These are phyloP conservation scores for Zosterops lateralis DNA, from an alignment of 2,113 vertebrate genomes.

Conservation along the genomic window DNA sequence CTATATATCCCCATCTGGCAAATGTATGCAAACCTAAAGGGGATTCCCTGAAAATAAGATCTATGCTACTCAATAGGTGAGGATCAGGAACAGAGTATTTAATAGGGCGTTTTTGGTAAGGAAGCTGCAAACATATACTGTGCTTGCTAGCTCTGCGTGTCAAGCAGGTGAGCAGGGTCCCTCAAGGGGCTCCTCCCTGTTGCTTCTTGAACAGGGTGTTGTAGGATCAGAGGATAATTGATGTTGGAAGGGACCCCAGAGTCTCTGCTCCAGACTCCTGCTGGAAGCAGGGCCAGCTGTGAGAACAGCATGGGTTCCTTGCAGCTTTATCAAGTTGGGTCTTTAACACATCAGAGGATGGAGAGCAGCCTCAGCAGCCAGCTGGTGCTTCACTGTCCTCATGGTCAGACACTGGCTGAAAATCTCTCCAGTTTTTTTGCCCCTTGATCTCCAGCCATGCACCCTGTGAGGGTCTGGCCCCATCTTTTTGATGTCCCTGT, in stretches of 20 bases:
- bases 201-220: background rate
- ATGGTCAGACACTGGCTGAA: background rate
- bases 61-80: background rate
- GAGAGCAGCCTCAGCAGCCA: background rate
- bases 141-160: background rate
- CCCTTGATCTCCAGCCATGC: background rate
- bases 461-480: background rate
- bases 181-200: background rate
- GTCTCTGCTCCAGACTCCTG: background rate
- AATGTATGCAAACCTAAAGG: background rate
- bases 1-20: background rate
- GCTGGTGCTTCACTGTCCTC: background rate
- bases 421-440: background rate
- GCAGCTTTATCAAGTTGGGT: background rate
- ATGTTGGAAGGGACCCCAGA: background rate
- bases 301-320: background rate
- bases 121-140: background rate
- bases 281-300: background rate
- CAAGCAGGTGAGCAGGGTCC: background rate
- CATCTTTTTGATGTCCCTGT: rapidly evolving
- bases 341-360: background rate
- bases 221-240: background rate
- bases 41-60: background rate
- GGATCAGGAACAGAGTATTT: background rate
- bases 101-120: background rate